These are phyloP conservation scores for Drosophila grimshawi DNA, from an alignment of 1,140 invertebrate species.

Conservation along the genomic window DNA sequence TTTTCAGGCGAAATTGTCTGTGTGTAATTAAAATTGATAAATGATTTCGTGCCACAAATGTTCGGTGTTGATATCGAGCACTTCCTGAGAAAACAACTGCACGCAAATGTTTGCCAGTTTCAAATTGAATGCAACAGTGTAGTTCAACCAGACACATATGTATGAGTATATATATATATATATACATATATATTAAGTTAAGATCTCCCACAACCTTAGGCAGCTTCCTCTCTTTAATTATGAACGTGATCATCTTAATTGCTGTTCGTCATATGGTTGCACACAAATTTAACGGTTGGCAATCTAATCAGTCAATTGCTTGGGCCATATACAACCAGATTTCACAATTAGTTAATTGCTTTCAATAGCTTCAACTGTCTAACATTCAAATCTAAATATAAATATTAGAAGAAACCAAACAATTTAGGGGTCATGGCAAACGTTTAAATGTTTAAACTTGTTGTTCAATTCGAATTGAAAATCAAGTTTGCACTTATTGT, in stretches of 20 bases:
- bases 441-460: too few species aligned
- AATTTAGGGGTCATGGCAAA: too few species aligned
- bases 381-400: too few species aligned
- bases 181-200: neutral
- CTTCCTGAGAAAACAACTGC: conserved; percentile 44
- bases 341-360: conserved; percentile 23
- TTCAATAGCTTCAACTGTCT: neutral
- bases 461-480: too few species aligned
- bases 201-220: neutral
- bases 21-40: conserved; percentile 51
- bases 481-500: too few species aligned
- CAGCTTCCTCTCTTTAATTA: conserved; percentile 4
- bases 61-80: conserved; percentile 35
- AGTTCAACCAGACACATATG: conserved; percentile 4
- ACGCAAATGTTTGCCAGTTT: conserved; percentile 2
- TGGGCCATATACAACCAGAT: conserved; percentile 13
- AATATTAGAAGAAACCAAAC: too few species aligned
- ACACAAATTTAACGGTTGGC: neutral
- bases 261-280: neutral
- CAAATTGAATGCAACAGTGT: conserved; percentile 8
- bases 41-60: conserved; percentile 49
- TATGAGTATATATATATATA: neutral
- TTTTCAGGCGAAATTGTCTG: conserved; percentile 9
- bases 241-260: conserved; percentile 29
- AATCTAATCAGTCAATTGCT: conserved; percentile 10